Evolutionary conservation across 1,140 invertebrate species (phyloP), one percentile per base, ranked within the genome.

Genomic region (Idris sp.): DNA sequence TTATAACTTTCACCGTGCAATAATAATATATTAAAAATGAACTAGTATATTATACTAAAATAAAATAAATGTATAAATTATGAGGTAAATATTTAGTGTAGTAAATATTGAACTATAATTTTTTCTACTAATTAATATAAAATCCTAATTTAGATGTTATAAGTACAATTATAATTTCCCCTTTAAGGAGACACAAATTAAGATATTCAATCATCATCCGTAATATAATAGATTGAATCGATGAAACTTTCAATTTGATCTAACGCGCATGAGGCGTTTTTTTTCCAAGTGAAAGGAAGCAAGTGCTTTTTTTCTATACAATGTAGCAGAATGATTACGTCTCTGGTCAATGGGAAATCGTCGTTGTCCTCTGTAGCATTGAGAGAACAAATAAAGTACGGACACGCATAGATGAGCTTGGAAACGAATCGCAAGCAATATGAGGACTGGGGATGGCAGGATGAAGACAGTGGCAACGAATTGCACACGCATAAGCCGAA

Each of bases 401-500:
- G 65, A 76, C 61, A 76, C 64, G 64, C 59, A 56, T 65, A 74
- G 67, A 71, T 64, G 73, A 54, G 36, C 58, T 54, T 36, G 41
- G 59, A 65, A 75, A 69, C 53, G 58, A 75, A 74, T 62, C 53
- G 43, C 18, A 46, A 26, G 14, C 38, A 54, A 64, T 65, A 61
- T 61, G 69, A 22, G 59, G 18, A 49, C 59, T 51, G 64, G 54
- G 22, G 65, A 61, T 38, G 49, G 53, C 64, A 40, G 26, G 64
- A 64, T 54, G 67, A 71, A 76, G 71, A 76, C 58, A 44, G 74
- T 69, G 62, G 71, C 56, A 56, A 36, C 14, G 65, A 64, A 73
- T 75, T 74, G 78, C 76, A 77, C 77, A 79, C 75, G 76, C 78
- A 80, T 68, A 78, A 79, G 65, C 74, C 68, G 71, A 79, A 78